Conservation (phyloP, 1,140 invertebrate species). For the Cyclina sinensis region DNA sequence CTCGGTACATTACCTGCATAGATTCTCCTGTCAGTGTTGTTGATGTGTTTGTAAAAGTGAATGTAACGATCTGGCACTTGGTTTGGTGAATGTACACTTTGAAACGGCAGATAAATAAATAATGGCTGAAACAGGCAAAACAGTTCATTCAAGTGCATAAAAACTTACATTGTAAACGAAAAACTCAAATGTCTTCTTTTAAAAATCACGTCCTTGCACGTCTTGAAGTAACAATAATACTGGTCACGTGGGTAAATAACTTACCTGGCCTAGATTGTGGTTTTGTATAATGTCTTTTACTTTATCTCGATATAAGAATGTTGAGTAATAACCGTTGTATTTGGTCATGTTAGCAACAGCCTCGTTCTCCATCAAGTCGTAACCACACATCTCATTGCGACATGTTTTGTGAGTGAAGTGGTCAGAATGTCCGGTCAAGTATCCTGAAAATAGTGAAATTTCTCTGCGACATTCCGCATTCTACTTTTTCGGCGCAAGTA, state of each 20-base stretch:
- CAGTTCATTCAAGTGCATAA: too few relatives aligned
- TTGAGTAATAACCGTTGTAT: conserved; percentile 76
- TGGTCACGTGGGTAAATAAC: neutral
- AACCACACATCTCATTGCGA: conserved; percentile 68
- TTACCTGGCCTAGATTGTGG: conserved; percentile 62
- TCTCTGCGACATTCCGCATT: too few relatives aligned
- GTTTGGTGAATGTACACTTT: conserved; percentile 81
- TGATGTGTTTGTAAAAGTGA: conserved; percentile 79
- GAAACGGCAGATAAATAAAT: conserved; percentile 84
- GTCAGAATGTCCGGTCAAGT: conserved; percentile 67
- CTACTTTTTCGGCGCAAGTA: too few relatives aligned
- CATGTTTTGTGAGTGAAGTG: conserved; percentile 64
- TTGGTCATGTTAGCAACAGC: conserved; percentile 54
- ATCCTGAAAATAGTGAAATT: conserved; percentile 73
- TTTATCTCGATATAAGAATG: conserved; percentile 75
- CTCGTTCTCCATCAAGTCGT: conserved; percentile 73
- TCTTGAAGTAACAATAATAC: too few relatives aligned
- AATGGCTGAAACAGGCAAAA: conserved; percentile 73
- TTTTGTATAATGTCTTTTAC: conserved; percentile 74
- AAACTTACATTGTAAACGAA: too few relatives aligned
- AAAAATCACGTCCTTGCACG: too few relatives aligned
- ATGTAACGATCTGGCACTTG: conserved; percentile 84
- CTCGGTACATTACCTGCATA: conserved; percentile 79
- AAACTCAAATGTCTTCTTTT: too few relatives aligned
- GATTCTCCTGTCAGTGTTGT: conserved; percentile 82